Base-by-base conservation (phyloP, 2,113 vertebrate genomes). In the Hipposideros armiger region DNA sequence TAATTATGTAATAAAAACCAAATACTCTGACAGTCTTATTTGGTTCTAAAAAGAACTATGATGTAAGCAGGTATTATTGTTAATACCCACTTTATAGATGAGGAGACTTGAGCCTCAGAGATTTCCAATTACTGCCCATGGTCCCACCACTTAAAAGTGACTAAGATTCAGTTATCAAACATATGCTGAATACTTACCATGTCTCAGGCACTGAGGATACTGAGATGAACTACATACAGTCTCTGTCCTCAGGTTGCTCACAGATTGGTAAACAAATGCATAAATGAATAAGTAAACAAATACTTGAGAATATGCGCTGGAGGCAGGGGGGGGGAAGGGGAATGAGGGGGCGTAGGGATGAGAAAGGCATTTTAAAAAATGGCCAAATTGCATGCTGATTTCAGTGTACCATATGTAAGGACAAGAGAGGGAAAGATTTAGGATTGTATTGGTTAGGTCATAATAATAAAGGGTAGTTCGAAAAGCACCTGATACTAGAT, bases 21-120 rank as follows among this genome's bases (percentile, higher is more conserved):
- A 89, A 87, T 90, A 87, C 64, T 92, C 40, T 87, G 58, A 83
- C 40, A 62, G 45, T 30, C 17, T 72, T 91, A n/a, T 77, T 87
- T 90, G 42, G 54, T 77, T 76, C 58, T 91, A 69, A 87, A 91
- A 94, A 77, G 73, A 91, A 36, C 17, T 74, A 66, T 40, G 16
- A 70, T 74, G 13, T 82, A 69, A 90, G 47, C 54, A 82, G 64
- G 4, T 36, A 69, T 84, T 87, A 66, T 85, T n/a, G 8, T 92
- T 67, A 95, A 66, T 87, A 40, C n/a, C 45, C 20, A 60, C 52
- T 91, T 95, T 64, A 80, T 36, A 64, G 64, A 70, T 73, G 22
- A 87, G 66, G 82, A 86, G 69, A 69, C 26, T 22, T 58, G 30
- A 76, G n/a, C 64, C 54, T 91, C 22, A 72, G 60, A 47, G 56